Conservation (phyloP, 2,797 vertebrate species). For the Sebastes oblongus region DNA sequence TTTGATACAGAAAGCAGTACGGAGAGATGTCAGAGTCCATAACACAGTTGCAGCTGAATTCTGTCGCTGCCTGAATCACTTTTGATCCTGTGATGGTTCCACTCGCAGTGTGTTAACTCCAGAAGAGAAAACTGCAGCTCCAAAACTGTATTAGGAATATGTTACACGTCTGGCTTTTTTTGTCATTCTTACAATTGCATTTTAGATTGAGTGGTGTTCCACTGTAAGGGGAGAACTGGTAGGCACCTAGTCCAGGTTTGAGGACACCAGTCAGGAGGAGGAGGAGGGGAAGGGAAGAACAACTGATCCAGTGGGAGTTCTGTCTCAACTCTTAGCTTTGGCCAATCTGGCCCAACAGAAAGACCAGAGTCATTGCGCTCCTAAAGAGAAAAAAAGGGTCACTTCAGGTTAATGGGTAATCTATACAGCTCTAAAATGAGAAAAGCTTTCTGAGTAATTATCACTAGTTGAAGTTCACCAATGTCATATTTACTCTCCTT, state of each 20-base stretch:
- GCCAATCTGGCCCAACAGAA: conserved; percentile 43
- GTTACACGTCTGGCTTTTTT: not conserved
- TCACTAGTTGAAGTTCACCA: not conserved
- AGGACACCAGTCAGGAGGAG: conserved; percentile 21
- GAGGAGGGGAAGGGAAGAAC: conserved; percentile 6
- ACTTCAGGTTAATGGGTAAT: conserved; percentile 32
- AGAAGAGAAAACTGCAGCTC: conserved; percentile 45
- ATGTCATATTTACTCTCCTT: not conserved
- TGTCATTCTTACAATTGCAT: conserved; percentile 3
- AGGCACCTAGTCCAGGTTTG: conserved; percentile 36
- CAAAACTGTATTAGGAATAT: conserved; percentile 27
- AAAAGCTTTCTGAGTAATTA: not conserved
- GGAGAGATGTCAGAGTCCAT: conserved; percentile 26
- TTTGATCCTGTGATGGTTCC: conserved; percentile 25
- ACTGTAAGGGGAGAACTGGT: conserved; percentile 9
- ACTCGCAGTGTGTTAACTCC: conserved; percentile 24
- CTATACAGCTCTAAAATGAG: not conserved
- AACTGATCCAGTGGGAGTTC: conserved; percentile 43
- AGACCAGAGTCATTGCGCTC: conserved; percentile 46
- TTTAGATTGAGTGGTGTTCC: conserved; percentile 20
- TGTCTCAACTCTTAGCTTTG: conserved; percentile 37
- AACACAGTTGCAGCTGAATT: conserved; percentile 24
- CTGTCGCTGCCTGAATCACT: conserved; percentile 14
- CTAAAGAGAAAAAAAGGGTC: conserved; percentile 25
- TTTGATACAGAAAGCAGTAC: conserved; percentile 31